phyloP scores from a whole-genome alignment of 1,140 invertebrate species.

The Pogonognathellus flavescens region DNA sequence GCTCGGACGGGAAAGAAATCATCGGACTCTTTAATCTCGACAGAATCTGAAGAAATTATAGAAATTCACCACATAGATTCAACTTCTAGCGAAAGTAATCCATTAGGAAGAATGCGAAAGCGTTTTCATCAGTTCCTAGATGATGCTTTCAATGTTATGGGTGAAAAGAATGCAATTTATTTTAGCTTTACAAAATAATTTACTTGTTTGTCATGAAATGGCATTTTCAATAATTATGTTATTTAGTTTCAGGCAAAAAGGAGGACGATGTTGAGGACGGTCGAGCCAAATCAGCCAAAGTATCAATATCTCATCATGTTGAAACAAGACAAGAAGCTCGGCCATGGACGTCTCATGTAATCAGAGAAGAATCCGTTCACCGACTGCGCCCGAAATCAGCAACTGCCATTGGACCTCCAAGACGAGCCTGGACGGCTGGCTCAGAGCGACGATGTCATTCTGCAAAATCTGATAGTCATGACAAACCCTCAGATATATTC shows the following conservation, averaged over 20 bases:
- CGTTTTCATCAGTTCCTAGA: constrained; percentile 78
- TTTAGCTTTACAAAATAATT: too few species aligned
- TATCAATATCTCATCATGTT: constrained; percentile 63
- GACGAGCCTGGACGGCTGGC: constrained; percentile 60
- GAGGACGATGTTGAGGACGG: constrained; percentile 56
- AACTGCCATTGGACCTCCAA: constrained; percentile 57
- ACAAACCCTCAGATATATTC: constrained; percentile 26
- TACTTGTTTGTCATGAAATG: too few species aligned
- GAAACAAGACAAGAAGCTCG: constrained; percentile 58
- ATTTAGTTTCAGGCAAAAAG: constrained; percentile 55
- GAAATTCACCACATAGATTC: constrained; percentile 31
- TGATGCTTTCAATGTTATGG: constrained; percentile 78
- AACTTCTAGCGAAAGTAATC: constrained; percentile 61
- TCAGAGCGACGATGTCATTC: constrained; percentile 62
- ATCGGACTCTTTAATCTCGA: constrained; percentile 57
- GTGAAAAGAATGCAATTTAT: constrained; percentile 67
- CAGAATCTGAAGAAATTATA: constrained; percentile 63
- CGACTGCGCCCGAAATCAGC: constrained; percentile 63
- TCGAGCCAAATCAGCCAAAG: constrained; percentile 64
- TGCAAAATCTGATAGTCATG: constrained; percentile 58
- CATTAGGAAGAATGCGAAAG: constrained; percentile 74
- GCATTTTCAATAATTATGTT: not conserved
- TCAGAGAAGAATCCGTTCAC: constrained; percentile 58
- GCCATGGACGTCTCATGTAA: constrained; percentile 57
- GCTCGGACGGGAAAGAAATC: constrained; percentile 10